Percentiles rank a stretch among this genome's conserved stretches.
Conservation (phyloP, 2,797 vertebrate genomes). For the Propithecus deckenii region DNA sequence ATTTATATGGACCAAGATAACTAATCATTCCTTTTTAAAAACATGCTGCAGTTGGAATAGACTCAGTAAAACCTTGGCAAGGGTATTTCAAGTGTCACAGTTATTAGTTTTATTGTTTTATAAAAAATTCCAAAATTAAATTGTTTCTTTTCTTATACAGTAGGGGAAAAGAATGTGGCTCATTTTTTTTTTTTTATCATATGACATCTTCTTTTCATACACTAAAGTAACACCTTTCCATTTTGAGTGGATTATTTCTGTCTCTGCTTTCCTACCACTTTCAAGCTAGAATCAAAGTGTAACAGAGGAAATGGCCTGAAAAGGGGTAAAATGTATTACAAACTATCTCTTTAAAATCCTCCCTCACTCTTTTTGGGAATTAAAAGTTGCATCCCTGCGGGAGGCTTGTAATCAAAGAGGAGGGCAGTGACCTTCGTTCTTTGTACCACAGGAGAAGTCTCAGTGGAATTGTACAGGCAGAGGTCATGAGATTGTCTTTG, state of each 20-base stretch:
- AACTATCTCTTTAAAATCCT: no score
- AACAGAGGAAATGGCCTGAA: no score
- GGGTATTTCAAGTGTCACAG: neutral
- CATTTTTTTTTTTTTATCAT: neutral
- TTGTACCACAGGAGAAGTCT: no score
- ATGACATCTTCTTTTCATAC: neutral
- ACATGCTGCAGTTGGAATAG: neutral
- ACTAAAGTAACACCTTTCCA: neutral
- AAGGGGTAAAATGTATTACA: no score
- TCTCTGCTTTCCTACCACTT: neutral
- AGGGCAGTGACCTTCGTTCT: no score
- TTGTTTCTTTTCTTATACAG: neutral
- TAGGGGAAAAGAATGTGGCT: neutral
- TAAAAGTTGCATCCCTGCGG: no score
- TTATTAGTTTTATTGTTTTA: conserved; percentile 13
- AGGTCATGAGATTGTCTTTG: no score
- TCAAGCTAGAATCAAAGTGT: neutral
- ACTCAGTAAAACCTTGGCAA: neutral
- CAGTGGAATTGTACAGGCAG: no score
- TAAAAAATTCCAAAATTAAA: conserved; percentile 7
- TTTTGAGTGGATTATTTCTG: neutral
- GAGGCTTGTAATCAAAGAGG: no score
- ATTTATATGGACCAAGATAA: conserved; percentile 34
- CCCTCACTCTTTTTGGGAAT: no score
- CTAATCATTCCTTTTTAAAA: conserved; percentile 27